These are phyloP conservation scores for Philhelius pedissequus DNA, from an alignment of 2,888 invertebrate genomes.

Conservation along the genomic window DNA sequence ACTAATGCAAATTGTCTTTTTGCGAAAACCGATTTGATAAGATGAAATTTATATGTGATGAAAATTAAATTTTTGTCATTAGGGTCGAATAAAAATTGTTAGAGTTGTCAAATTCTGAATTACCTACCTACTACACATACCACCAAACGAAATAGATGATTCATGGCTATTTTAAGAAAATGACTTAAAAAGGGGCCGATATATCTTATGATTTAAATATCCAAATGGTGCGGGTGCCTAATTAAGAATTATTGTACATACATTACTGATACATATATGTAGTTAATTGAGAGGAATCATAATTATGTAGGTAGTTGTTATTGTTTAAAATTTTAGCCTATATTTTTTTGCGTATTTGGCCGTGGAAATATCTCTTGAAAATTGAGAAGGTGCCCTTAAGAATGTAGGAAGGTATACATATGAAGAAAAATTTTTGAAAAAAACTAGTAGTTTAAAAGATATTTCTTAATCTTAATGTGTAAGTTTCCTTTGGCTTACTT, in stretches of 20 bases:
- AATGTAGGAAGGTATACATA: no score
- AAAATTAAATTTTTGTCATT: slow-evolving; percentile 15
- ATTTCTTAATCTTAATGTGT: no score
- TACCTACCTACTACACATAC: no score
- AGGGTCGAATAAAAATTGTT: background rate
- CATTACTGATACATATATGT: background rate
- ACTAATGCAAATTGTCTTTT: slow-evolving; percentile 42
- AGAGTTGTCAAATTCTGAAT: background rate
- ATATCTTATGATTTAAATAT: slow-evolving; percentile 29
- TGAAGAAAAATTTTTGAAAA: no score
- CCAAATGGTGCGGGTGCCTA: background rate
- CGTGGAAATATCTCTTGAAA: no score
- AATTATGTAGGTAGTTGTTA: no score
- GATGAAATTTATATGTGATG: slow-evolving; percentile 36
- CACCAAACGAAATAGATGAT: slow-evolving; percentile 19
- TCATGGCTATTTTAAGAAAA: slow-evolving; percentile 15
- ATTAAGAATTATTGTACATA: no score
- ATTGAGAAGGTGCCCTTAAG: no score
- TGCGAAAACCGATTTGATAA: slow-evolving; percentile 34
- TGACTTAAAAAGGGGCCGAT: slow-evolving; percentile 6
- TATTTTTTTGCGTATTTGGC: no score
- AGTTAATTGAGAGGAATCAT: background rate
- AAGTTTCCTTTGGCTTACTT: no score
- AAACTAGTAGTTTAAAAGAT: no score
- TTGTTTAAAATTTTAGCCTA: no score